Base-by-base conservation (phyloP, 2,888 invertebrate genomes). In the Sepioteuthis lessoniana region DNA sequence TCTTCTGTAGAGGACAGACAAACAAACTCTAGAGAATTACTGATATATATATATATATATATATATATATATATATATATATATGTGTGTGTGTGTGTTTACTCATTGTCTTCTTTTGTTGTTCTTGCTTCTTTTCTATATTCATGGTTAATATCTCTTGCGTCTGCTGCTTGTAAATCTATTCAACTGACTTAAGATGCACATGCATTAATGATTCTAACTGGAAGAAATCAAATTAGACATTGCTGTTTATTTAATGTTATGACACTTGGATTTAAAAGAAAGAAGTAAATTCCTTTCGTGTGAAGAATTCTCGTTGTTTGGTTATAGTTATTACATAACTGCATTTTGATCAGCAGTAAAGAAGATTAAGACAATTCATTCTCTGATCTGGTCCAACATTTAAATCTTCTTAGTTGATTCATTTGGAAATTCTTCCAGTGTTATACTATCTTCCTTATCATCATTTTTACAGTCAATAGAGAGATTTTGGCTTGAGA, bases 151-250 rank as follows among this genome's bases (percentile, higher is more conserved):
- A 25, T 55, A 25, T 55, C 55, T 55, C 21, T 55, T 55, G 21
- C 2, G 25, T 55, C 21, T 25, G 25, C 7, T 25, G 25, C 5
- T 8, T 76, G 13, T 35, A 13, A 76, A 35, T 76, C 76, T n/a
- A 76, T 10, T 76, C 35, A 0, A 35, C n/a, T 35, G 76, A 76
- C n/a, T 76, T 76, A 76, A 76, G 13, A 35, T 76, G 76, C n/a
- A n/a, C n/a, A 35, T n/a, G 76, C 76, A n/a, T 76, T 35, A 76
- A 76, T n/a, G 76, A 76, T 76, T 76, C n/a, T n/a, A 76, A 76
- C n/a, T 76, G 76, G n/a, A n/a, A n/a, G 76, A 76, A 76, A 76
- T n/a, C n/a, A 76, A 76, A 76, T 76, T 76, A 10, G 76, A 76
- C n/a, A 42, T 76, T 76, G n/a, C 76, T 76, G n/a, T 76, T 76